These are phyloP conservation scores for Hippopotamyrus pictus DNA, from an alignment of 2,797 vertebrate species.

Conservation along the genomic window DNA sequence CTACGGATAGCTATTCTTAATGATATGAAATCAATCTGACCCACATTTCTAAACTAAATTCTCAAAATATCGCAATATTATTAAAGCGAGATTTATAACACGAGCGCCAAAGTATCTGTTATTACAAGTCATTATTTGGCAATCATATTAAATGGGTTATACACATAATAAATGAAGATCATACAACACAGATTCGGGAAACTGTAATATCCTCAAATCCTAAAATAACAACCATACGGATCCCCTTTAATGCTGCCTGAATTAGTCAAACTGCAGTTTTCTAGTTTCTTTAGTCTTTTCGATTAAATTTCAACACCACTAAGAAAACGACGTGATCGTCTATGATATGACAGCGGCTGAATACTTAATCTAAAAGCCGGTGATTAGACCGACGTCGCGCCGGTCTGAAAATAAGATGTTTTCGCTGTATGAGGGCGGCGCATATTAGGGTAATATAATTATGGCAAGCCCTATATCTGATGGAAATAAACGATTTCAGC, in stretches of 20 bases:
- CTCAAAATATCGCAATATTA: background rate
- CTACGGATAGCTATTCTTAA: background rate
- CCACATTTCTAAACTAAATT: background rate
- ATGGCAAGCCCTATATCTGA: background rate
- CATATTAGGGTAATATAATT: background rate
- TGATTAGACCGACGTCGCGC: background rate
- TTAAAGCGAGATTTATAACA: background rate
- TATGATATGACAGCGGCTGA: background rate
- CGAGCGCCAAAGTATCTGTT: background rate
- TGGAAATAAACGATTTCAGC: background rate
- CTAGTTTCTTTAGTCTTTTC: background rate
- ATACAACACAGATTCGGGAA: background rate
- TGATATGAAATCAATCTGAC: background rate
- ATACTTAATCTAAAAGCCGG: background rate
- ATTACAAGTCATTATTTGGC: background rate
- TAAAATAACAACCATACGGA: background rate
- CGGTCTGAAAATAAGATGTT: background rate
- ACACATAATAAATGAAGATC: background rate
- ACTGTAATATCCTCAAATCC: background rate
- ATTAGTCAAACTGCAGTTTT: background rate
- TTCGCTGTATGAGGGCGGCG: background rate
- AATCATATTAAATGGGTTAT: background rate
- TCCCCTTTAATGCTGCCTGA: background rate
- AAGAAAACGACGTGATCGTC: background rate
- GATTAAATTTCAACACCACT: background rate